Base-by-base conservation (phyloP, 2,113 vertebrate genomes). In the Periophthalmodon schlosseri region DNA sequence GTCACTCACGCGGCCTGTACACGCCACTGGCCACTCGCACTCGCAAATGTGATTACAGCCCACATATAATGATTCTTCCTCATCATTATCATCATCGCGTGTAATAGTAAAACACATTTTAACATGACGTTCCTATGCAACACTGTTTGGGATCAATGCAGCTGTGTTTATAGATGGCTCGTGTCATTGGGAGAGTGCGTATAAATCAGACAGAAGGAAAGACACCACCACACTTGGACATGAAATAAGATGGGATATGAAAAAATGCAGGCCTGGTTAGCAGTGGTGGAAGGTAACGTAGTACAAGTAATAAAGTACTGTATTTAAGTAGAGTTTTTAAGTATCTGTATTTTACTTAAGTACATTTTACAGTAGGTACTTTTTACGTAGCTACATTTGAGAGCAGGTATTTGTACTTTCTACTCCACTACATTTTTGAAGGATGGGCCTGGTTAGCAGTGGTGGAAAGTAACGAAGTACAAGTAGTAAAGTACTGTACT, bases 1-100 rank as follows among this genome's bases (percentile, higher is more conserved):
- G 71, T 75, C 72, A 79, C 71, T 15, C 69, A 82, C 75, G 69
- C 69, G 65, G 69, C 52, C 47, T 54, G 23, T 70, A 76, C 77
- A 50, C 23, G 34, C 75, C 58, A 20, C 74, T 52, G 39, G 58
- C 77, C 72, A 68, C 57, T 46, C 50, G 10, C 66, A 34, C 57
- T 68, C 68, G 60, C 50, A 82, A 60, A 68, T 74, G 21, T 58
- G 64, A 57, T 69, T 73, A 68, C 28, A 76, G 65, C 36, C 44
- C 50, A 57, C 24, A 60, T 57, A 49, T 47, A 72, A 79, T 67
- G n/a, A 77, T 58, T 20, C 49, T 24, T 72, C 64, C 69, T 61
- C 50, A 44, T 49, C 66, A 75, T 50, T 23, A 39, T 7, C 50
- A 47, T 68, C 74, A 46, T 36, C 70, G 47, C 56, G 52, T 54